Evolutionary conservation across 2,113 vertebrate genomes (phyloP), one percentile per base, ranked within the genome.

Genomic region (Ctenodactylus gundi): DNA sequence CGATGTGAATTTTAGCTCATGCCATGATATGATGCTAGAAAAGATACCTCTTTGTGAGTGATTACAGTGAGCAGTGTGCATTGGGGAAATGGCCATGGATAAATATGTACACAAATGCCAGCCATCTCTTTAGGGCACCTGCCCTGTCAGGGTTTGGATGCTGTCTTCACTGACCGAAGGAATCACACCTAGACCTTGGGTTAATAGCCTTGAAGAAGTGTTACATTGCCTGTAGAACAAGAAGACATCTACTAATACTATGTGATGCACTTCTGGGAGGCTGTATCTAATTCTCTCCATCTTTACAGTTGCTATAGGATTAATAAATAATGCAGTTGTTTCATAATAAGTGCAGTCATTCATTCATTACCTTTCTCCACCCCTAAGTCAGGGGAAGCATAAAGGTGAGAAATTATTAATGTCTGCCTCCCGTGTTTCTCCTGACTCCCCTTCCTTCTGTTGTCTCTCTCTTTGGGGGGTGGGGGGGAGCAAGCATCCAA

Each of bases 1-100:
- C 86, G 83, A 94, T 83, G 89, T 76, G 58, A n/a, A 91, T 89
- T 93, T 88, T 58, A 96, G 80, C 70, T 93, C 92, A 95, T 90
- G 81, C 72, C 81, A 39, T 91, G 67, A 89, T 92, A 89, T 75
- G 91, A 89, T 89, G 57, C 91, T 95, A 82, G 86, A 86, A 89
- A 93, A 81, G 44, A 76, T 64, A 94, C 89, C 94, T 95, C 80
- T 93, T 94, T 92, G 89, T 27, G 62, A 90, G 31, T 2, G 4
- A 94, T 93, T 91, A 89, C 89, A 93, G 62, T 94, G 94, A 91
- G 44, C 62, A 86, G 53, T 94, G 39, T 51, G 41, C 64, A 62
- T 41, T 73, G 80, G 36, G 25, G 88, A 91, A 76, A 44, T 15
- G 72, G 58, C 25, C 13, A 15, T 14, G 41, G 53, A 86, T 89